phyloP scores from a whole-genome alignment of 2,888 invertebrate species.

The Oasisia sp. region DNA sequence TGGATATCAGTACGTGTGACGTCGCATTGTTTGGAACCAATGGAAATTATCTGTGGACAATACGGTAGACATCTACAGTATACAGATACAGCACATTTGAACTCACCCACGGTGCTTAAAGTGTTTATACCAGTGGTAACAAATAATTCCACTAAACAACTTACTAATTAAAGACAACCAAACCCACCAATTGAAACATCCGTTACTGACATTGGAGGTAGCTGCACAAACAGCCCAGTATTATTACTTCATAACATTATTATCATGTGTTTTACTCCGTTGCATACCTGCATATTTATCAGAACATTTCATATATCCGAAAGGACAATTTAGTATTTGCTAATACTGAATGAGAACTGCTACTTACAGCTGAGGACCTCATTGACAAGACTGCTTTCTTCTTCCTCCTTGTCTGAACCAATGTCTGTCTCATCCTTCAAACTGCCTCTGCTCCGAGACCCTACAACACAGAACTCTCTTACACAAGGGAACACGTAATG shows the following conservation, averaged over 20 bases:
- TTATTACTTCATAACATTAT: neutral
- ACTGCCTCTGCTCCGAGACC: neutral
- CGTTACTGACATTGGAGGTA: neutral
- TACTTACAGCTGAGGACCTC: constrained; percentile 12
- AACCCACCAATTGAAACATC: neutral
- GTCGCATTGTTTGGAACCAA: too few species aligned
- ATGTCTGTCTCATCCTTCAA: neutral
- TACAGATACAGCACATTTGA: neutral
- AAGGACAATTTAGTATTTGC: neutral
- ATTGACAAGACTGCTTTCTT: neutral
- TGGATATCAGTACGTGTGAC: too few species aligned
- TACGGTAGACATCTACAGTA: neutral
- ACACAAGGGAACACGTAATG: too few species aligned
- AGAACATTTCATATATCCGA: too few species aligned
- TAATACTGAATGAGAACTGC: neutral
- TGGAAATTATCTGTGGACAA: neutral
- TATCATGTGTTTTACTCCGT: neutral
- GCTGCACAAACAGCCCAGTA: neutral
- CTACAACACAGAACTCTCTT: neutral
- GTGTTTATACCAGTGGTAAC: neutral
- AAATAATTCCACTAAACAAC: neutral
- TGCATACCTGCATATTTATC: too few species aligned
- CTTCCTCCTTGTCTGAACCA: neutral
- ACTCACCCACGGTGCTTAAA: neutral
- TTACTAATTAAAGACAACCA: neutral